Evolutionary conservation across 2,888 invertebrate genomes (phyloP).

Genomic region (Tethea ocularis): DNA sequence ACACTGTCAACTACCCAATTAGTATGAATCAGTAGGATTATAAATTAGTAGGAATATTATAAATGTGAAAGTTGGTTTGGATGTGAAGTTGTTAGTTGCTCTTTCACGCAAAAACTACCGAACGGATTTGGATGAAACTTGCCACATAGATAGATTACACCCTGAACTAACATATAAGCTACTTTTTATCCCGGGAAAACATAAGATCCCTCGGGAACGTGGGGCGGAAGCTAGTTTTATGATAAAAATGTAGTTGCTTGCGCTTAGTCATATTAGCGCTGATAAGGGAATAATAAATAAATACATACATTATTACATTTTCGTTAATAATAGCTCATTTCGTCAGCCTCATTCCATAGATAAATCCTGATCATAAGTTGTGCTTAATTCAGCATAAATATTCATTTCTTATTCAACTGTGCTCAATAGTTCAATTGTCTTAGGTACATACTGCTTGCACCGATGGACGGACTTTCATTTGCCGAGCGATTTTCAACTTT

Average conservation of each 20-base stretch:
- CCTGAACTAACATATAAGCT: no score
- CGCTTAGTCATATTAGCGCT: neutral
- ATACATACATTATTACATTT: neutral
- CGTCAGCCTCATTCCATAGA: neutral
- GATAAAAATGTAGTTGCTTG: neutral
- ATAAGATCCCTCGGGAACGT: no score
- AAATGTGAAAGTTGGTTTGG: no score
- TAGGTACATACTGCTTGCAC: conserved; percentile 11
- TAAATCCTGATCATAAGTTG: neutral
- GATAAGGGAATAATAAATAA: neutral
- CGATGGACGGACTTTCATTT: neutral
- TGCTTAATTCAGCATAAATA: conserved; percentile 12
- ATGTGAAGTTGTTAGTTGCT: no score
- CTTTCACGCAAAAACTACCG: no score
- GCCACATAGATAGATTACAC: no score
- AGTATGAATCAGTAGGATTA: no score
- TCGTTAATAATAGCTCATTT: neutral
- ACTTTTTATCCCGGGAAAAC: no score
- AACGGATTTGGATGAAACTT: no score
- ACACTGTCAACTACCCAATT: no score
- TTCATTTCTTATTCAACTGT: conserved; percentile 15
- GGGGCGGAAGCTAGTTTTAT: no score
- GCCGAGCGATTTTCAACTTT: conserved; percentile 1
- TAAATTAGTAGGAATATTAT: no score
- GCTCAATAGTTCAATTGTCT: conserved; percentile 24